phyloP scores from a whole-genome alignment of 1,140 invertebrate species.

The Acyrthosiphon pisum region DNA sequence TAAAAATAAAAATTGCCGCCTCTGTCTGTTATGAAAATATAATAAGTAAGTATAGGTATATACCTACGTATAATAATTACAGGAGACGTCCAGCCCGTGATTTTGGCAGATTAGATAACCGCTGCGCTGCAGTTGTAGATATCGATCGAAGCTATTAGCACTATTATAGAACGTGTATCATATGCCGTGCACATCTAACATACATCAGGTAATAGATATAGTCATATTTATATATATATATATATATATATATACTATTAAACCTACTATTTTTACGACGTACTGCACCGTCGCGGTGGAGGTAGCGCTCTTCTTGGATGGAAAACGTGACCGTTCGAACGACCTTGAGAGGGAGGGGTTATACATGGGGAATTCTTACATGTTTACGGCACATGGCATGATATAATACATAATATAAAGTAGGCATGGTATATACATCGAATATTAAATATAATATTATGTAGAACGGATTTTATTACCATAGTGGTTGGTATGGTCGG shows the following conservation, averaged over 20 bases:
- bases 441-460: too few species aligned
- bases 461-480: too few species aligned
- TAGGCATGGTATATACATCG: neutral
- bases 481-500: too few species aligned
- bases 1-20: conserved; percentile 5
- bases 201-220: too few species aligned
- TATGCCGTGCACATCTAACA: neutral
- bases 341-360: neutral
- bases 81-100: neutral
- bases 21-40: neutral
- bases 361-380: neutral
- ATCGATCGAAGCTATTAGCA: neutral
- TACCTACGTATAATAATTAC: neutral
- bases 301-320: neutral
- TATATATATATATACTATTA: too few species aligned
- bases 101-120: conserved; percentile 21
- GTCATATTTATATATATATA: too few species aligned
- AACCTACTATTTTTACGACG: neutral
- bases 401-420: neutral
- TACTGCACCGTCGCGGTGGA: neutral
- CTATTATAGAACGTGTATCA: neutral
- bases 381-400: neutral
- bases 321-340: neutral
- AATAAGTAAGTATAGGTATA: too few species aligned
- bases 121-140: neutral